These are phyloP conservation scores for Apus apus DNA, from an alignment of 2,113 vertebrate genomes.

Conservation along the genomic window DNA sequence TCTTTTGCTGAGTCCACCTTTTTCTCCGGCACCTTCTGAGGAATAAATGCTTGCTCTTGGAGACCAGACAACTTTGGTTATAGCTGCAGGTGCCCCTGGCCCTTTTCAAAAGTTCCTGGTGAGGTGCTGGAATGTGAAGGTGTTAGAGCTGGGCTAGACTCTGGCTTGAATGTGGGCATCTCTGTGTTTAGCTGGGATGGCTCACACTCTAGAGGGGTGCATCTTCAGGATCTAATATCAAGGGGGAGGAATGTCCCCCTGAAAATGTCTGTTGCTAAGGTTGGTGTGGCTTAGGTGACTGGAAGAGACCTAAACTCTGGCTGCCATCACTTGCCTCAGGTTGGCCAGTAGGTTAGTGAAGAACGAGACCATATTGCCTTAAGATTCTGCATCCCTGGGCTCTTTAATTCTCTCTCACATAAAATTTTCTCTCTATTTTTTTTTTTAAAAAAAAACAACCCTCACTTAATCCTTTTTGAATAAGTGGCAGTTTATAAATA, in stretches of 20 bases:
- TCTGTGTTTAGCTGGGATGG: neutral
- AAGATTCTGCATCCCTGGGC: neutral
- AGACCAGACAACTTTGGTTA: neutral
- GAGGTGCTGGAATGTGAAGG: neutral
- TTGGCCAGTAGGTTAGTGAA: neutral
- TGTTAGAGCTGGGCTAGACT: neutral
- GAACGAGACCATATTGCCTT: neutral
- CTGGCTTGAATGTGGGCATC: neutral
- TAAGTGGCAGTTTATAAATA: neutral
- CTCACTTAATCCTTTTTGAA: neutral
- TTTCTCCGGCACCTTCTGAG: slow-evolving; percentile 19
- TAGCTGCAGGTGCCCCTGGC: neutral
- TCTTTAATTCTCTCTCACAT: neutral
- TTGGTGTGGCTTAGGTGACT: neutral
- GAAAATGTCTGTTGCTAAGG: neutral
- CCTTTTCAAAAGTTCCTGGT: fast-evolving
- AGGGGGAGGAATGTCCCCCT: neutral
- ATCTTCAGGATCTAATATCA: neutral
- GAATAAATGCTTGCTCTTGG: slow-evolving; percentile 42
- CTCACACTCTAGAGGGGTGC: neutral
- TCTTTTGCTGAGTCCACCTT: slow-evolving; percentile 54
- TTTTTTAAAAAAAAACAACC: no score
- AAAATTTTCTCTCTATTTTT: neutral
- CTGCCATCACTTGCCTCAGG: neutral
- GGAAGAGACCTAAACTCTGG: neutral